Conservation (phyloP, 2,888 invertebrate species). For the Acrobasis consociella region DNA sequence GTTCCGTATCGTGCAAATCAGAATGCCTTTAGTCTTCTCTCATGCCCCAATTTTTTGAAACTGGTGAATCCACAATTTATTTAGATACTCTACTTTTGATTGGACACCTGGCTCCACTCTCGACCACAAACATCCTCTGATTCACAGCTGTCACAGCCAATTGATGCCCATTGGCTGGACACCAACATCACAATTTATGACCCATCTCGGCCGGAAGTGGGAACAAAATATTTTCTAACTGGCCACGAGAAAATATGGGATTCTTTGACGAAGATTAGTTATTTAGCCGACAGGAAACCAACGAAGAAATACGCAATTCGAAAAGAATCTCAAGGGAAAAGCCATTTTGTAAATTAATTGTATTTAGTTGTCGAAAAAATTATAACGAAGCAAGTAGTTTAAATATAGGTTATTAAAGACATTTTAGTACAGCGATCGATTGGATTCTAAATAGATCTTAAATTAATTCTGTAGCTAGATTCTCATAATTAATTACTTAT, state of each 20-base stretch:
- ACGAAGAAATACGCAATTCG: neutral
- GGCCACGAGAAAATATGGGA: conserved; percentile 10
- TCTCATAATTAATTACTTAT: no score
- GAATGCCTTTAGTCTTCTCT: no score
- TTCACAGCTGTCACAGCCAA: conserved; percentile 4
- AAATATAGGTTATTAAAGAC: neutral
- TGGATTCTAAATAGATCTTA: no score
- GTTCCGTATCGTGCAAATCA: no score
- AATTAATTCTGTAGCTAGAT: no score
- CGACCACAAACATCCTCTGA: conserved; percentile 7
- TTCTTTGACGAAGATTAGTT: conserved; percentile 13
- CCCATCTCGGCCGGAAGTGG: conserved; percentile 12
- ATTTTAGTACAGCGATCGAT: no score
- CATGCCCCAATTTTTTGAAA: no score
- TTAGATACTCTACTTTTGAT: neutral
- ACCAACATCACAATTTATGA: conserved; percentile 13
- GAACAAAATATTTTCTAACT: conserved; percentile 13
- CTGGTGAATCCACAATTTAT: neutral
- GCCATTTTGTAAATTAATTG: neutral
- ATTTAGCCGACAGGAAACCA: conserved; percentile 9
- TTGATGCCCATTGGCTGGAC: conserved; percentile 10
- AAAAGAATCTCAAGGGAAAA: conserved; percentile 17
- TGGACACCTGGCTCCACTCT: conserved; percentile 7
- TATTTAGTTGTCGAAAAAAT: neutral
- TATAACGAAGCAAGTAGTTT: neutral